phyloP scores from a whole-genome alignment of 2,113 vertebrate genomes.

The Beaufortia kweichowensis region DNA sequence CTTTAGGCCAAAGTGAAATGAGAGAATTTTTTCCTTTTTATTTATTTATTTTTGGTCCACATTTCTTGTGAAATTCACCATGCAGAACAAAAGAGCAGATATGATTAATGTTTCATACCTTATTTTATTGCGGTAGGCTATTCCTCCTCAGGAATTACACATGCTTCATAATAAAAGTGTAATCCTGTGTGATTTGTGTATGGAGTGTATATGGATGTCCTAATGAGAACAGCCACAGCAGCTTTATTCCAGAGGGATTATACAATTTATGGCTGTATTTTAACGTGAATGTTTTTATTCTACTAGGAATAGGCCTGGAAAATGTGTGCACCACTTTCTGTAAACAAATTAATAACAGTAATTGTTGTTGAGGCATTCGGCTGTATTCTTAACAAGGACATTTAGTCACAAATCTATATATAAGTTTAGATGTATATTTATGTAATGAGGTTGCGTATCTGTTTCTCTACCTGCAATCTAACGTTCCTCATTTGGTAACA shows the following conservation, averaged over 20 bases:
- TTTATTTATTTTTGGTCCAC: neutral
- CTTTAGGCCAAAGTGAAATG: slow-evolving; percentile 1
- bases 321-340: no score
- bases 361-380: no score
- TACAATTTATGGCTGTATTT: neutral
- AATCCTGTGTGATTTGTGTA: neutral
- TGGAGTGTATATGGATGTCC: neutral
- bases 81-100: neutral
- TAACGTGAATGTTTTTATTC: neutral
- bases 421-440: no score
- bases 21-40: neutral
- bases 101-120: neutral
- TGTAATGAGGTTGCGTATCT: no score
- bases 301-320: neutral
- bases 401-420: no score
- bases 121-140: neutral
- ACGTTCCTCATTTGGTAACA: no score
- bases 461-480: no score
- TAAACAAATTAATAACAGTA: no score
- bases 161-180: slow-evolving; percentile 3
- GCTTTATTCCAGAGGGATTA: neutral
- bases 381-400: no score
- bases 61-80: neutral
- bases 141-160: neutral
- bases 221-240: neutral